Evolutionary conservation across 2,797 vertebrate species (phyloP), one percentile per base, ranked within the genome.

Genomic region (Crenuchus spilurus): DNA sequence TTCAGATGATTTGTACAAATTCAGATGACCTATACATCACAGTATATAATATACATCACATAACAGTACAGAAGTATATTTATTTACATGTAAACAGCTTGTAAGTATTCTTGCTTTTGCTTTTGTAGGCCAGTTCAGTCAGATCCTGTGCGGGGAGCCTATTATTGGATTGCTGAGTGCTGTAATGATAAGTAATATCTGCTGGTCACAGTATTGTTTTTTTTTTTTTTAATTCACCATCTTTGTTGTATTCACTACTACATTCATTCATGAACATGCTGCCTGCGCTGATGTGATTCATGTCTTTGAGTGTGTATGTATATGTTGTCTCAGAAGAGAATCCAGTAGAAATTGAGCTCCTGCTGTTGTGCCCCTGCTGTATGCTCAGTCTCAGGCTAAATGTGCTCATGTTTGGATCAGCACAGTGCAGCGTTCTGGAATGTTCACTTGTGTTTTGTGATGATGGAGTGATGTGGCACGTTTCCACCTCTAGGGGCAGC

Each of bases 321-420:
- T n/a, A n/a, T n/a, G n/a, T n/a, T n/a, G 77, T 83, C 67, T 64
- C 62, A 79, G 77, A 54, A 74, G 75, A 81, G 72, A 75, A 81
- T 67, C 66, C 57, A 81, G 72, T 67, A 86, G 86, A 85, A 84
- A 79, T 83, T 88, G 88, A 91, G 87, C 88, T 91, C 86, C 67
- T 81, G 75, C 54, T 31, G 31, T 71, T 77, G 80, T 70, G 73
- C 81, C 69, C 89, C 84, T 79, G 84, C 83, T 85, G 31, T 20
- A 77, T 82, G 79, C 83, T 80, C 77, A 79, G 69, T 82, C 77
- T 75, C 81, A 71, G 82, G 84, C 88, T 91, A 88, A 87, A 91
- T 90, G 89, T 89, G 89, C 88, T 87, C 37, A 22, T 37, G 31
- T 74, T 64, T 68, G 51, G 49, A 62, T 68, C 68, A 75, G 55